A percentile compares a stretch with the other conserved stretches of the same genome.
Conservation (phyloP, 2,113 vertebrate genomes). For the Bubo bubo region DNA sequence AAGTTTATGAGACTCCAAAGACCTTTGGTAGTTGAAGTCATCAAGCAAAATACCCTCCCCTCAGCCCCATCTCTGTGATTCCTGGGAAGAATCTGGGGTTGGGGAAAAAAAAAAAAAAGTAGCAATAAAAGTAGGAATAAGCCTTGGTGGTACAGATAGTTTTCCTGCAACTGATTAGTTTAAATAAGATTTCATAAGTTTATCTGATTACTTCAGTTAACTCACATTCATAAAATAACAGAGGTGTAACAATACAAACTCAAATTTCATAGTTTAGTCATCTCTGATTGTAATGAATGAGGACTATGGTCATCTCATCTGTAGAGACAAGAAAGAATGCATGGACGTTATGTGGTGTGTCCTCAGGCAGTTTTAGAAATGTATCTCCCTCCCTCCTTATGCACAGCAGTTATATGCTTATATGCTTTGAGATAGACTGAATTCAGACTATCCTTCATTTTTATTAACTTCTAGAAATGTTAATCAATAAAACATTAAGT, state of each 20-base stretch:
- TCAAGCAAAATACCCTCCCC: not conserved
- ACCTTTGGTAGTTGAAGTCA: not conserved
- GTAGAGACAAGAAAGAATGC: not conserved
- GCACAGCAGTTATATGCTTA: not conserved
- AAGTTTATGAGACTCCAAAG: not conserved
- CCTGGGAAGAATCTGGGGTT: fast-evolving
- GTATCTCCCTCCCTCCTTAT: not conserved
- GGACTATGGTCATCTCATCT: not conserved
- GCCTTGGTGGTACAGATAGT: not conserved
- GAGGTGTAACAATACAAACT: not conserved
- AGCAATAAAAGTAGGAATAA: not conserved
- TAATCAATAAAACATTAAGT: not conserved
- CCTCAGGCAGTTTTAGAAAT: not conserved
- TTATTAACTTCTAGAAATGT: not conserved
- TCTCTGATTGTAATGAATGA: not conserved
- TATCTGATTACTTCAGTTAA: not conserved
- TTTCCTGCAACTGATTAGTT: not conserved
- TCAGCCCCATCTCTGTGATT: not conserved
- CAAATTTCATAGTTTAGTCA: not conserved
- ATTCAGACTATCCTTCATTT: not conserved
- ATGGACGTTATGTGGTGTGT: not conserved
- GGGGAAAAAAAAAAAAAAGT: no score
- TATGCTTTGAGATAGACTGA: not conserved
- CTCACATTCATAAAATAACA: not conserved
- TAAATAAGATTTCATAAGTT: not conserved